phyloP scores from a whole-genome alignment of 2,888 invertebrate species.

The Volucella bombylans region DNA sequence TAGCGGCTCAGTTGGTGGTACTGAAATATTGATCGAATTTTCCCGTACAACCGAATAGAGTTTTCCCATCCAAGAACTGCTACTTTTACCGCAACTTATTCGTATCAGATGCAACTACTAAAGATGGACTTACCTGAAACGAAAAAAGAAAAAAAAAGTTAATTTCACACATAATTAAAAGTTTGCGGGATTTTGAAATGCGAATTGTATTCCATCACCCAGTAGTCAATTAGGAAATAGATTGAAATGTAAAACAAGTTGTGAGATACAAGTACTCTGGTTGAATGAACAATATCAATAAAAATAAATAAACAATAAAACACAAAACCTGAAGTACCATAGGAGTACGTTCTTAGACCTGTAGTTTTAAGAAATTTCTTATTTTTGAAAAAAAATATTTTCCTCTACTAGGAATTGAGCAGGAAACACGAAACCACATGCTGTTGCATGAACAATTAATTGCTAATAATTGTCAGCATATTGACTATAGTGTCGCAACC shows the following conservation, averaged over 20 bases:
- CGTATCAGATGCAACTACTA: conserved; percentile 13
- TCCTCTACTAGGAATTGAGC: too few species aligned
- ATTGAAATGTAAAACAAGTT: conserved; percentile 17
- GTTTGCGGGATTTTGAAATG: conserved; percentile 50
- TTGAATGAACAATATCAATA: neutral
- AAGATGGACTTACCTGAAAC: conserved; percentile 72
- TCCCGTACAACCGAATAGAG: conserved; percentile 32
- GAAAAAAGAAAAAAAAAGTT: conserved; percentile 55
- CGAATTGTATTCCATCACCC: conserved; percentile 24
- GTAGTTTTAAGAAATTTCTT: neutral
- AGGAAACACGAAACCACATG: too few species aligned
- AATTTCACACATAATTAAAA: conserved; percentile 53
- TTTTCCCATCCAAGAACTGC: conserved; percentile 56
- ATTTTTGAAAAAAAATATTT: too few species aligned
- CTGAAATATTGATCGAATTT: conserved; percentile 35
- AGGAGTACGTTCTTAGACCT: neutral
- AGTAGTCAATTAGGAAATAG: conserved; percentile 14
- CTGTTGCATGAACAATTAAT: too few species aligned
- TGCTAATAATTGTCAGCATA: too few species aligned
- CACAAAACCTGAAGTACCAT: neutral
- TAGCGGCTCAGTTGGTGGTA: neutral
- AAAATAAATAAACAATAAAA: neutral
- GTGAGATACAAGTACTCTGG: neutral
- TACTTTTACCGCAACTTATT: conserved; percentile 43
- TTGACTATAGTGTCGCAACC: too few species aligned